Percentiles rank a stretch among this genome's conserved stretches.
These are phyloP conservation scores for Drosophila helvetica DNA, from an alignment of 2,888 invertebrate species.

Conservation along the genomic window DNA sequence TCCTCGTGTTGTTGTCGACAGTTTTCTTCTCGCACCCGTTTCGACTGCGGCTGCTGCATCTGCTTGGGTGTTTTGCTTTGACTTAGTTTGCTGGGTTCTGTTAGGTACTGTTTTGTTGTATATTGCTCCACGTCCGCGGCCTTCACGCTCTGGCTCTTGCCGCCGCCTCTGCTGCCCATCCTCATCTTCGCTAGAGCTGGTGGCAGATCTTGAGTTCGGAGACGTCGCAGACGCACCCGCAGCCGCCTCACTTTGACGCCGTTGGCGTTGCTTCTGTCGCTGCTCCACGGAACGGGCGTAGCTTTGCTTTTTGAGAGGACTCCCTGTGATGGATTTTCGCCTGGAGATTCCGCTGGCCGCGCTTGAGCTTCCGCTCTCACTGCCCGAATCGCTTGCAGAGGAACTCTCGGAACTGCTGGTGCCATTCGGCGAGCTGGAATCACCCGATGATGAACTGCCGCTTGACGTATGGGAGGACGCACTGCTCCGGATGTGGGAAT, in stretches of 20 bases:
- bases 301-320: slow-evolving; percentile 74
- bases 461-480: slow-evolving; percentile 78
- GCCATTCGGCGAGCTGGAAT: slow-evolving; percentile 78
- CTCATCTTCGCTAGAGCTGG: slow-evolving; percentile 58
- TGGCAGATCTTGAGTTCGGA: slow-evolving; percentile 54
- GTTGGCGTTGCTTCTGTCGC: slow-evolving; percentile 76
- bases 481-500: slow-evolving; percentile 47
- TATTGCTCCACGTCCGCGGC: slow-evolving; percentile 18
- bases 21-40: slow-evolving; percentile 43
- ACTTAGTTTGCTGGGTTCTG: slow-evolving; percentile 71
- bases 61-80: slow-evolving; percentile 57
- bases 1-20: slow-evolving; percentile 83
- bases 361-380: slow-evolving; percentile 52
- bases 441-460: slow-evolving; percentile 79
- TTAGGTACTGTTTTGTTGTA: slow-evolving; percentile 70
- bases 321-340: slow-evolving; percentile 40
- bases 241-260: slow-evolving; percentile 58
- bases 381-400: slow-evolving; percentile 51
- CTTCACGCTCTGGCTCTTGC: slow-evolving; percentile 31
- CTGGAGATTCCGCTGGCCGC: slow-evolving; percentile 33
- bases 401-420: slow-evolving; percentile 68
- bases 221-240: slow-evolving; percentile 60
- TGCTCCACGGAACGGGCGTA: slow-evolving; percentile 78
- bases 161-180: slow-evolving; percentile 37
- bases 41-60: slow-evolving; percentile 24